phyloP scores from a whole-genome alignment of 2,888 invertebrate genomes.

The Subacronicta megacephala region DNA sequence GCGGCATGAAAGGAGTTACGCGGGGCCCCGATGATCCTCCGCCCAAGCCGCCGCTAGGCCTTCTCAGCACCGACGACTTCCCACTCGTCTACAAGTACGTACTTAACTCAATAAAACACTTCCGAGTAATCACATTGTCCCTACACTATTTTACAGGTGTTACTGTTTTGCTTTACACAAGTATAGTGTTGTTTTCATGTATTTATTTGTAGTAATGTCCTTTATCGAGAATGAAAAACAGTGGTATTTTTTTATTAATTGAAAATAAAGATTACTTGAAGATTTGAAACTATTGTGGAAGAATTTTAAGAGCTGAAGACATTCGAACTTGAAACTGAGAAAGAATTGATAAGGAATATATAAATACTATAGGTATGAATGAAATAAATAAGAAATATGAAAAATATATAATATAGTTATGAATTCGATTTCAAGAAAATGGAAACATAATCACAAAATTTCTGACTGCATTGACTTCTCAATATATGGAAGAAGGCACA shows the following conservation, averaged over 20 bases:
- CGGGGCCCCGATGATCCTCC: constrained; percentile 92
- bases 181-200: constrained; percentile 71
- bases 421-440: constrained; percentile 42
- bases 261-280: constrained; percentile 47
- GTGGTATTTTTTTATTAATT: constrained; percentile 69
- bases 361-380: too few relatives aligned
- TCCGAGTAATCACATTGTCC: constrained; percentile 67
- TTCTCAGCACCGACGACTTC: constrained; percentile 95
- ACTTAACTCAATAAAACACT: constrained; percentile 52
- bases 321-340: constrained; percentile 19
- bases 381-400: too few relatives aligned
- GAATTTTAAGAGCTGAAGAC: constrained; percentile 37
- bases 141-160: constrained; percentile 78
- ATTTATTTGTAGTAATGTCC: constrained; percentile 76
- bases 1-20: constrained; percentile 95
- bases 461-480: constrained; percentile 24
- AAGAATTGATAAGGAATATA: constrained; percentile 34
- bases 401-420: too few relatives aligned
- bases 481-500: constrained; percentile 33
- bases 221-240: constrained; percentile 71
- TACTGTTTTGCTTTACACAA: constrained; percentile 66
- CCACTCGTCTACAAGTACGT: constrained; percentile 96
- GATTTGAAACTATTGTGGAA: constrained; percentile 33
- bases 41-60: constrained; percentile 93
- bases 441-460: constrained; percentile 29